Base-by-base conservation (phyloP, 2,888 invertebrate genomes). In the Scaeva pyrastri region DNA sequence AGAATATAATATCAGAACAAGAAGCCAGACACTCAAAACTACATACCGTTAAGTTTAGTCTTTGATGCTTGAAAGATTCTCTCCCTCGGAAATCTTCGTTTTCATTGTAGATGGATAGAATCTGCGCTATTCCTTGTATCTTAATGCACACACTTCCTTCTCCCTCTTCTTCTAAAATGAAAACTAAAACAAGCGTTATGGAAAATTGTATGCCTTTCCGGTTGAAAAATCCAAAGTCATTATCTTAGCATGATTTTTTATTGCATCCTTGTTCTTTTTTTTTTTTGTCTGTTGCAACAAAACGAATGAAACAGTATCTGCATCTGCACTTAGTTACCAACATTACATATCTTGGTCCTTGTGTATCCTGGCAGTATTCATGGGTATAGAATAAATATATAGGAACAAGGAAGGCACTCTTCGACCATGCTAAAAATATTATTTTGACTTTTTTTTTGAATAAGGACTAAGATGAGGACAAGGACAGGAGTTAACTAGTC, bases 181-280 rank as follows among this genome's bases (percentile, higher is more conserved):
- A 74, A 73, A 76, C 85, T 82, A 52, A 77, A 82, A 74, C 77
- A 79, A 79, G 64, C 79, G 74, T 84, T 74, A 74, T 74, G 74
- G 56, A 78, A 86, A 86, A 71, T 82, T 86, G 82, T 86, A 74
- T 82, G 86, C 82, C 58, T 82, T 86, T 86, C 86, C 86, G 64
- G 77, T 70, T 78, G 82, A 82, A 86, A 73, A 82, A 86, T 78
- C 77, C 73, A 56, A 39, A 86, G 73, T 77, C 71, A 86, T 86
- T 86, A 86, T 86, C 60, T 60, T 39, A 41, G 14, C 8, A 39
- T 16, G n/a, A n/a, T n/a, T n/a, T n/a, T n/a, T n/a, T n/a, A n/a
- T n/a, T n/a, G n/a, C n/a, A n/a, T n/a, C n/a, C n/a, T n/a, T n/a
- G n/a, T n/a, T n/a, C n/a, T n/a, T n/a, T 62, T 50, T 52, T 48